These are phyloP conservation scores for Dendrophyllia cribrosa DNA, from an alignment of 64 coral and sea anemone species.

Conservation along the genomic window DNA sequence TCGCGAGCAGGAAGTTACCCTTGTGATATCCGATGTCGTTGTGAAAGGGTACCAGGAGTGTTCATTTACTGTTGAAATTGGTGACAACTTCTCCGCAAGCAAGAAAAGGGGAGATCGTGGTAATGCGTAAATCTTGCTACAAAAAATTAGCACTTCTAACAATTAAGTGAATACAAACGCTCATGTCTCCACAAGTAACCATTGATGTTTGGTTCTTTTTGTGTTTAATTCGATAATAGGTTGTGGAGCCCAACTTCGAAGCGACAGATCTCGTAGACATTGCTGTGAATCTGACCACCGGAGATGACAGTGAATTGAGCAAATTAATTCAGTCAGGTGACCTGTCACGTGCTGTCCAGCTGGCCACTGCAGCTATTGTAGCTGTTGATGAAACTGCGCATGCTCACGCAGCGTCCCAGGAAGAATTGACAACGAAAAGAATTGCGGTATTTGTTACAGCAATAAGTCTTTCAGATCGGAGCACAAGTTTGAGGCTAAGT, in stretches of 20 bases:
- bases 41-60: too few species aligned
- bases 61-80: too few species aligned
- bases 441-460: not conserved
- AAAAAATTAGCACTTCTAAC: too few species aligned
- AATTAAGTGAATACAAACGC: too few species aligned
- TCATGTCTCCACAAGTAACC: too few species aligned
- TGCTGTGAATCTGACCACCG: not conserved
- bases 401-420: not conserved
- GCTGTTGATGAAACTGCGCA: not conserved
- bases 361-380: conserved; percentile 15
- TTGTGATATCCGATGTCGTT: too few species aligned
- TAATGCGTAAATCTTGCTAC: too few species aligned
- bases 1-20: too few species aligned
- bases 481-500: too few species aligned
- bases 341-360: not conserved
- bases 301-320: not conserved
- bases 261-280: not conserved
- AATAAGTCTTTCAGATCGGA: too few species aligned
- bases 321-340: conserved; percentile 52
- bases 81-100: too few species aligned
- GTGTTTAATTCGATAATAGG: not conserved
- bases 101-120: too few species aligned
- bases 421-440: not conserved
- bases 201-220: not conserved
- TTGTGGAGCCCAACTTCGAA: not conserved